Percentiles rank a stretch among this genome's conserved stretches.
These are phyloP conservation scores for Celastrina argiolus DNA, from an alignment of 2,888 invertebrate genomes.

Conservation along the genomic window DNA sequence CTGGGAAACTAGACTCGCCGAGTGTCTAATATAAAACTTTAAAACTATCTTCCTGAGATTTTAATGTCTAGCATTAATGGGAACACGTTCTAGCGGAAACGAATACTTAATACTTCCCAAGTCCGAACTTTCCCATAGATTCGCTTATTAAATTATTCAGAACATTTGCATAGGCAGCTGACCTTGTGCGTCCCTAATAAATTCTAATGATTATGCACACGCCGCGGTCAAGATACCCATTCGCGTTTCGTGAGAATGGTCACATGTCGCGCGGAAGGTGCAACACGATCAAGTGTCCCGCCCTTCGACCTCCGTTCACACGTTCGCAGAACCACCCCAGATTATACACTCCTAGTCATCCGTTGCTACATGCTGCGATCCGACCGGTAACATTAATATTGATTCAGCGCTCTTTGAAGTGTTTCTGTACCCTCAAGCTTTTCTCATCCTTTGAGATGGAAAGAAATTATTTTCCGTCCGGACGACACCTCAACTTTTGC, in stretches of 20 bases:
- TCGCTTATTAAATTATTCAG: constrained; percentile 48
- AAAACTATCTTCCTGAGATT: background rate
- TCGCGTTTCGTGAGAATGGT: constrained; percentile 68
- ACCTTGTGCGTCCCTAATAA: constrained; percentile 64
- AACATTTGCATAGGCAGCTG: constrained; percentile 64
- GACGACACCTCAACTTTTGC: constrained; percentile 31
- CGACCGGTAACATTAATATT: constrained; percentile 68
- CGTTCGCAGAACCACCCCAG: constrained; percentile 66
- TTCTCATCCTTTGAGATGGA: constrained; percentile 58
- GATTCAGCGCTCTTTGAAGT: constrained; percentile 64
- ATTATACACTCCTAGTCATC: constrained; percentile 69
- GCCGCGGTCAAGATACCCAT: constrained; percentile 50
- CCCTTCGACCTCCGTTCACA: constrained; percentile 68
- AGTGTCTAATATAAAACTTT: constrained; percentile 1
- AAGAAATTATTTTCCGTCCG: constrained; percentile 42
- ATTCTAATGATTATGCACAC: constrained; percentile 68
- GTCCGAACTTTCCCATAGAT: constrained; percentile 50
- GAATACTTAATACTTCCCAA: background rate
- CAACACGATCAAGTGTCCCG: constrained; percentile 68
- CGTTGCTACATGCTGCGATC: constrained; percentile 53
- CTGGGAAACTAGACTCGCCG: constrained; percentile 3
- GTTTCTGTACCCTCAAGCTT: constrained; percentile 58
- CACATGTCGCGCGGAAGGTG: constrained; percentile 54
- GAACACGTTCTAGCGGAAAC: constrained; percentile 15
- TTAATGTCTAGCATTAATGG: background rate